phyloP scores from a whole-genome alignment of 37 sponge, comb jelly and placozoan genomes.

The Corticium candelabrum region DNA sequence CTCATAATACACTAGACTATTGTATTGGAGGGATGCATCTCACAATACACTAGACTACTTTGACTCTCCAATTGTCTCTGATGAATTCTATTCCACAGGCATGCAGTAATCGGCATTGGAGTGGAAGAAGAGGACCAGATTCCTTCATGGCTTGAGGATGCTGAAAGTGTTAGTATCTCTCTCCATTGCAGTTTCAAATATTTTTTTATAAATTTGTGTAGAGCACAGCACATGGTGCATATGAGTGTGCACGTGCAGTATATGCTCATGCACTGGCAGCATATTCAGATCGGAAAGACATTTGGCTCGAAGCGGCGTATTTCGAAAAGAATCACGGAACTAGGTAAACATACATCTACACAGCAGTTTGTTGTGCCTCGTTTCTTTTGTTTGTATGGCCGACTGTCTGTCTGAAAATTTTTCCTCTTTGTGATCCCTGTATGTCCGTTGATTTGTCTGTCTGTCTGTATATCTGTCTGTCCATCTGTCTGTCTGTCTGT shows the following conservation, averaged over 20 bases:
- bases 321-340: slow-evolving; percentile 94
- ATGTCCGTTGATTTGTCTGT: no score
- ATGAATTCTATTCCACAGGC: slow-evolving; percentile 30
- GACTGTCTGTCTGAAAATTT: no score
- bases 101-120: slow-evolving; percentile 66
- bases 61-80: no score
- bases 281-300: slow-evolving; percentile 79
- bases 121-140: slow-evolving; percentile 84
- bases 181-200: background rate
- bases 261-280: slow-evolving; percentile 76
- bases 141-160: slow-evolving; percentile 92
- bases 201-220: background rate
- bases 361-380: no score
- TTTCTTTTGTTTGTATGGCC: no score
- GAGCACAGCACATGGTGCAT: slow-evolving; percentile 77
- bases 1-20: no score
- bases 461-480: no score
- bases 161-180: slow-evolving; percentile 72
- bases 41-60: no score
- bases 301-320: slow-evolving; percentile 93
- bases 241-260: slow-evolving; percentile 85
- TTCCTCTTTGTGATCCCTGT: no score
- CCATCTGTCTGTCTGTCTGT: no score
- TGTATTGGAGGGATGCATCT: no score
- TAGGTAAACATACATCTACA: no score